Conservation (phyloP, 2,113 vertebrate species). For the Platysternon megacephalum region DNA sequence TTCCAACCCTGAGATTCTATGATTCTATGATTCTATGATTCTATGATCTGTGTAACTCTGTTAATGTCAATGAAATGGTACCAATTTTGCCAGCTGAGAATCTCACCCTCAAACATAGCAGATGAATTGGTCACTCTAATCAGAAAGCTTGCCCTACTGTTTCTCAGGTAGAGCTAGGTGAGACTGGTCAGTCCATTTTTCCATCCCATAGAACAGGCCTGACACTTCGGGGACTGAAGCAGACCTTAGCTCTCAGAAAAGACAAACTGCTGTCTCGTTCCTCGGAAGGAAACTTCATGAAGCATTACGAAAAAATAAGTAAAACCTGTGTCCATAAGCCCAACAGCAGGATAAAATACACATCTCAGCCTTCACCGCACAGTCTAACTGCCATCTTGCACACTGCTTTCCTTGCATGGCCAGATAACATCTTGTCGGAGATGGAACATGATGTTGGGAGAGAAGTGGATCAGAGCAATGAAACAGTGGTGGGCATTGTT, state of each 20-base stretch:
- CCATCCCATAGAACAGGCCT: background rate
- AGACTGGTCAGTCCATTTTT: conserved; percentile 10
- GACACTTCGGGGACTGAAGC: background rate
- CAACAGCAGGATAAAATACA: background rate
- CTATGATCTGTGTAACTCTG: background rate
- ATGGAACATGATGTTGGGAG: conserved; percentile 27
- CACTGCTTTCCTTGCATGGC: background rate
- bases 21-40: too few species aligned
- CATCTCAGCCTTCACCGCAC: background rate
- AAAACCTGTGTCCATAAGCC: background rate
- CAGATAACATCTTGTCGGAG: background rate
- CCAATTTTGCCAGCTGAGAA: background rate
- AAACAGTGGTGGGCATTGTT: conserved; percentile 14
- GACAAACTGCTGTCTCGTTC: background rate
- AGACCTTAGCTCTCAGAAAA: background rate
- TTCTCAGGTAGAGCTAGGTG: background rate
- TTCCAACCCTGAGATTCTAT: too few species aligned
- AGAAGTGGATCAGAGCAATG: conserved; percentile 19
- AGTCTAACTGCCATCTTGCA: background rate
- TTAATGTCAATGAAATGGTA: background rate
- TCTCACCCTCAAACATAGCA: background rate
- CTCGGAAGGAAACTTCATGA: background rate
- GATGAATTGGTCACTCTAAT: background rate
- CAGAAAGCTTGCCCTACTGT: background rate
- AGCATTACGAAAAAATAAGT: background rate